Conservation (phyloP, 1,140 invertebrate genomes). For the Euglossa dilemma region DNA sequence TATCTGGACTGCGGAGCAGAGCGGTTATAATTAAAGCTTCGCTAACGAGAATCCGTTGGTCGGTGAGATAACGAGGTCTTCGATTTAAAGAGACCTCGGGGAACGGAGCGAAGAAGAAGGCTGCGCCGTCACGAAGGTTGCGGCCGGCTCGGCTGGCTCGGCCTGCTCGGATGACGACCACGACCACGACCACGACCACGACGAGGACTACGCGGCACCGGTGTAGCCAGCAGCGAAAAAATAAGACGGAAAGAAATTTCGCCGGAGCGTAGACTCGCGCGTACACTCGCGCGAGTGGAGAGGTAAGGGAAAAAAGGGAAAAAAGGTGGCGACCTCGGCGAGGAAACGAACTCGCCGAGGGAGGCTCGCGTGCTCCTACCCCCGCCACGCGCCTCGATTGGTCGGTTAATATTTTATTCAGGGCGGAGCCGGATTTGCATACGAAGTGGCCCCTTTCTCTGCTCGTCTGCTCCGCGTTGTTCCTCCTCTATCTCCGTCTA, state of each 20-base stretch:
- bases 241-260: slow-evolving; percentile 30
- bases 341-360: slow-evolving; percentile 41
- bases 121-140: slow-evolving; percentile 8
- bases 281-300: slow-evolving; percentile 11
- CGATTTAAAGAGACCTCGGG: slow-evolving; percentile 67
- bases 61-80: slow-evolving; percentile 69
- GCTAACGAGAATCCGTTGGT: slow-evolving; percentile 71
- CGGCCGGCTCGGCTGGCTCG: not conserved
- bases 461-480: slow-evolving; percentile 15
- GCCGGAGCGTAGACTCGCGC: not conserved
- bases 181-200: not conserved
- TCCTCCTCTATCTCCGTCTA: slow-evolving; percentile 16
- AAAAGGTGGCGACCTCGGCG: slow-evolving; percentile 42
- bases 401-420: slow-evolving; percentile 75
- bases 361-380: slow-evolving; percentile 60
- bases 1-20: slow-evolving; percentile 59
- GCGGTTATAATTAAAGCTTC: slow-evolving; percentile 71
- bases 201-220: not conserved
- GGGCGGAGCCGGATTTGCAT: slow-evolving; percentile 74
- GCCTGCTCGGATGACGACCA: not conserved
- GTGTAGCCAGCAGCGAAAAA: slow-evolving; percentile 3
- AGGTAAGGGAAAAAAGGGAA: slow-evolving; percentile 44
- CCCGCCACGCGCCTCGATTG: slow-evolving; percentile 62
- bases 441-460: slow-evolving; percentile 61
- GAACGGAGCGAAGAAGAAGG: slow-evolving; percentile 31